These are phyloP conservation scores for Leptatherina wallacei DNA, from an alignment of 2,797 vertebrate genomes.

Conservation along the genomic window DNA sequence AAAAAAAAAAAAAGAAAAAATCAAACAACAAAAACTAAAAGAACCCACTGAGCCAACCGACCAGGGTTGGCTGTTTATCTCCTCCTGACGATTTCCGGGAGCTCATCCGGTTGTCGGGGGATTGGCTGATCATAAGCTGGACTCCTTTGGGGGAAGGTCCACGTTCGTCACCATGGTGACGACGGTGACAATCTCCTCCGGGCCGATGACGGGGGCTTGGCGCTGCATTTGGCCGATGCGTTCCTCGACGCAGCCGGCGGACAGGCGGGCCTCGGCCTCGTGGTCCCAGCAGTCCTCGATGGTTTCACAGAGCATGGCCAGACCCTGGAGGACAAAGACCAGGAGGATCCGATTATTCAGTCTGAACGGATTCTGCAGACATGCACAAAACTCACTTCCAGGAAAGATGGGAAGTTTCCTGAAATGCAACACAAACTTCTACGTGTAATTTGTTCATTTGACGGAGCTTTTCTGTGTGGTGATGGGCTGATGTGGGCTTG, in stretches of 20 bases:
- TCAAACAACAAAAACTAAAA: constrained; percentile 1
- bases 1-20: background rate
- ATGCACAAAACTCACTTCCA: no score
- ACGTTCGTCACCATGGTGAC: constrained; percentile 99
- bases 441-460: no score
- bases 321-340: constrained; percentile 81
- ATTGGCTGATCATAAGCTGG: constrained; percentile 93
- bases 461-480: no score
- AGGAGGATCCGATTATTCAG: background rate
- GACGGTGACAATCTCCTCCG: constrained; percentile 96
- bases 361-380: no score
- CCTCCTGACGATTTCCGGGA: constrained; percentile 32
- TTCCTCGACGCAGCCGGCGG: constrained; percentile 96
- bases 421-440: no score
- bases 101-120: constrained; percentile 26
- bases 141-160: constrained; percentile 99
- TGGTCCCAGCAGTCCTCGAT: constrained; percentile 99
- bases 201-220: constrained; percentile 90
- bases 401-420: no score
- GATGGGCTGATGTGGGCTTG: no score
- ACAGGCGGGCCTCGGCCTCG: constrained; percentile 94
- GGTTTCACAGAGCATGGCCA: constrained; percentile 96
- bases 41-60: constrained; percentile 57
- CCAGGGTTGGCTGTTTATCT: constrained; percentile 68
- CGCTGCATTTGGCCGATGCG: constrained; percentile 96